Conservation (phyloP, 2,797 vertebrate species). For the Pantherophis alleghaniensis region DNA sequence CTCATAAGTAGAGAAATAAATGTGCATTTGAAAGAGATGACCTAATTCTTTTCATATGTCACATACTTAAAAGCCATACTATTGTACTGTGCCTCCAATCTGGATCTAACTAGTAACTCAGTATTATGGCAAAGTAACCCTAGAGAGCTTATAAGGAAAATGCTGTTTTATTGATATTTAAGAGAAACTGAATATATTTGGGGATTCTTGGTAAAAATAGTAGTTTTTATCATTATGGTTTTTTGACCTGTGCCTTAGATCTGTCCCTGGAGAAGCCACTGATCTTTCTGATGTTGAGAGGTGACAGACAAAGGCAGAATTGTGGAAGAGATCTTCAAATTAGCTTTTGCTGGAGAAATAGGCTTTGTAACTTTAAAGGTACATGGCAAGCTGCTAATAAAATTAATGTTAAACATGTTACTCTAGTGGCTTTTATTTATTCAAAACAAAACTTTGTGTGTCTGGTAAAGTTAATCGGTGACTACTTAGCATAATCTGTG, state of each 20-base stretch:
- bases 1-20: background rate
- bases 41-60: background rate
- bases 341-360: conserved; percentile 6
- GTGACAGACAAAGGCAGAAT: background rate
- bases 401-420: conserved; percentile 33
- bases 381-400: conserved; percentile 57
- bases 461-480: background rate
- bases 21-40: background rate
- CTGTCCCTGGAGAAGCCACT: background rate
- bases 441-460: background rate
- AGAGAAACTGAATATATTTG: conserved; percentile 1
- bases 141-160: conserved; percentile 17
- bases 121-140: background rate
- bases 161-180: conserved; percentile 58
- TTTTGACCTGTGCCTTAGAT: conserved; percentile 44
- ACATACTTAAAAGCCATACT: conserved; percentile 63
- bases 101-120: conserved; percentile 21
- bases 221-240: conserved; percentile 15
- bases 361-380: conserved; percentile 26
- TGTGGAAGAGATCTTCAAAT: conserved; percentile 14
- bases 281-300: background rate
- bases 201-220: conserved; percentile 2
- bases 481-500: background rate
- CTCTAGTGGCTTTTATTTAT: background rate
- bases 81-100: conserved; percentile 46